Evolutionary conservation across 2,797 vertebrate genomes (phyloP), one percentile per base, ranked within the genome.

Genomic region (Xiphophorus birchmanni): DNA sequence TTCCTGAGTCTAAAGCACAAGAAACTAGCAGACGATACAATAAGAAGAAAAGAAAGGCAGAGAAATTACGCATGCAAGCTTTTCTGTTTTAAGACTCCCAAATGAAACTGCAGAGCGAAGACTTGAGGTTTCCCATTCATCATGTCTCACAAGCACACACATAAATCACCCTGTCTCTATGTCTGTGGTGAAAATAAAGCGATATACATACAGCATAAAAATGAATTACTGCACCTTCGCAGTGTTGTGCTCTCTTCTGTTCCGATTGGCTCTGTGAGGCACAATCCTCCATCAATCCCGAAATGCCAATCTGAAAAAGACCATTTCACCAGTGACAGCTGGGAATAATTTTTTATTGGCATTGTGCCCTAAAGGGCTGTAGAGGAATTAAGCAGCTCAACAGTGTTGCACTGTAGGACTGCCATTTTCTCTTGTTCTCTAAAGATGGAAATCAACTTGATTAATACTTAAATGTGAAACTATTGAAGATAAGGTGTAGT

Each of bases 181-280:
- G 77, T 87, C 71, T 73, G 77, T 84, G 82, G 83, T 54, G n/a
- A 8, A 79, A 75, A 77, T 73, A 82, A 80, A 88, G 75, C 76
- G 78, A 83, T 83, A 90, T 89, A 80, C 82, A 82, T 80, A 78
- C 78, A 80, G 21, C 82, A 87, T 90, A 81, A 89, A 83, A 75
- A 78, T 91, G 89, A 94, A 86, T 58, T 88, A 91, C 69, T 65
- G 26, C 56, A 37, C 52, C 48, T 80, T 86, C 60, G 82, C 84
- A 35, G 3, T 2, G 69, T 78, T 50, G 40, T 78, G 3, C 71
- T 80, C 82, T 73, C 84, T 71, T 74, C 35, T 44, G 21, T 79
- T 88, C 73, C 58, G 67, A 63, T 76, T 77, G 87, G 80, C 82
- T 86, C 74, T 72, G 75, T 76, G 42, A 80, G 58, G 88, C 82